These are phyloP conservation scores for Drosophila anceps DNA, from an alignment of 2,888 invertebrate genomes.

Conservation along the genomic window DNA sequence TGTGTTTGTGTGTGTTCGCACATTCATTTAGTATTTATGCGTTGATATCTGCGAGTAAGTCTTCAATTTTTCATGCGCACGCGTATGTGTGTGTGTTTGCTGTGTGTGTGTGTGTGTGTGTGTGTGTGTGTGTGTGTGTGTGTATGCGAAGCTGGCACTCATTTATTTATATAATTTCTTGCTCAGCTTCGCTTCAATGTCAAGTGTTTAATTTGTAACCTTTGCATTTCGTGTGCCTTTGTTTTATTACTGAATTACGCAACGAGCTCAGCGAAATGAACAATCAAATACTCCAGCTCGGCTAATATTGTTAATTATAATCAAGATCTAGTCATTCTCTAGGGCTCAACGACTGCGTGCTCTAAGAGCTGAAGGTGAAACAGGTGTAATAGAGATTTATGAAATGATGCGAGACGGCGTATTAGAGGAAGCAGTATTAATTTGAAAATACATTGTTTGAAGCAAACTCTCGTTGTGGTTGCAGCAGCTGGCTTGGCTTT, in stretches of 20 bases:
- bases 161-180: conserved; percentile 73
- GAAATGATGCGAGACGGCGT: background rate
- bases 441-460: background rate
- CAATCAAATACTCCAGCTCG: conserved; percentile 5
- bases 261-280: conserved; percentile 14
- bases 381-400: conserved; percentile 4
- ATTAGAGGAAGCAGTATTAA: background rate
- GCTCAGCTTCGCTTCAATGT: conserved; percentile 46
- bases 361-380: background rate
- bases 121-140: conserved; percentile 16
- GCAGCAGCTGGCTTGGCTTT: background rate
- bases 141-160: conserved; percentile 39
- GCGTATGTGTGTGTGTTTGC: conserved; percentile 11
- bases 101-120: no score
- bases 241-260: conserved; percentile 28
- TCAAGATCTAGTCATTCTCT: conserved; percentile 4
- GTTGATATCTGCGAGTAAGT: conserved; percentile 74
- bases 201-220: conserved; percentile 58
- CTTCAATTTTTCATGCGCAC: conserved; percentile 66
- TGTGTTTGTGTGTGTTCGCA: conserved; percentile 32
- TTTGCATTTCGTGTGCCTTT: conserved; percentile 32
- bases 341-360: background rate
- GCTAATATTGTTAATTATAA: conserved; percentile 31
- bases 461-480: background rate
- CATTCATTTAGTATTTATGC: conserved; percentile 77